Conservation (phyloP, 37 sponge, comb jelly and placozoan species). For the Bolinopsis microptera region DNA sequence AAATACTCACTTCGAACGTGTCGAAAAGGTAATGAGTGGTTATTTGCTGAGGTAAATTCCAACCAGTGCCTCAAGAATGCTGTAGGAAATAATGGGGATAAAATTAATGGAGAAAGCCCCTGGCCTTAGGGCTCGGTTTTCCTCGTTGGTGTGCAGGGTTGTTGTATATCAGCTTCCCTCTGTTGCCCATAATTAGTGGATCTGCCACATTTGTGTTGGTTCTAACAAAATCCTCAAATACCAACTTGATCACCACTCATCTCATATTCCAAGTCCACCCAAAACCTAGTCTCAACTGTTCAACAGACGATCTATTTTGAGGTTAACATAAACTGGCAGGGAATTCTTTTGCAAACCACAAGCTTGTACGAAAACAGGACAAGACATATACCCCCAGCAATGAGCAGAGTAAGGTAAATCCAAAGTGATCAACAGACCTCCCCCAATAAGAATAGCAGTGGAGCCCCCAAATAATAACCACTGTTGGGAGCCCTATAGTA, state of each 20-base stretch:
- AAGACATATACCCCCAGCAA: background rate
- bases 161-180: background rate
- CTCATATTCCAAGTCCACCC: too few species aligned
- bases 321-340: background rate
- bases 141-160: background rate
- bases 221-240: background rate
- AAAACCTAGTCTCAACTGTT: background rate
- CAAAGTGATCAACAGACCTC: background rate
- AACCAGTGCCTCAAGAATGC: too few species aligned
- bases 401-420: background rate
- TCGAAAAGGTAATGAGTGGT: too few species aligned
- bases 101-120: too few species aligned
- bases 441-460: background rate
- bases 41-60: too few species aligned
- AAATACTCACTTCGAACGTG: too few species aligned
- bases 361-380: background rate
- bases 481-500: background rate
- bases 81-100: too few species aligned
- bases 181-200: too few species aligned
- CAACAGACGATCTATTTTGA: background rate
- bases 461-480: background rate
- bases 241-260: background rate
- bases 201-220: too few species aligned
- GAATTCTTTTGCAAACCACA: background rate
- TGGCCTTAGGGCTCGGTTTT: background rate